Conservation (phyloP, 2,888 invertebrate species). For the Hipparchia semele region DNA sequence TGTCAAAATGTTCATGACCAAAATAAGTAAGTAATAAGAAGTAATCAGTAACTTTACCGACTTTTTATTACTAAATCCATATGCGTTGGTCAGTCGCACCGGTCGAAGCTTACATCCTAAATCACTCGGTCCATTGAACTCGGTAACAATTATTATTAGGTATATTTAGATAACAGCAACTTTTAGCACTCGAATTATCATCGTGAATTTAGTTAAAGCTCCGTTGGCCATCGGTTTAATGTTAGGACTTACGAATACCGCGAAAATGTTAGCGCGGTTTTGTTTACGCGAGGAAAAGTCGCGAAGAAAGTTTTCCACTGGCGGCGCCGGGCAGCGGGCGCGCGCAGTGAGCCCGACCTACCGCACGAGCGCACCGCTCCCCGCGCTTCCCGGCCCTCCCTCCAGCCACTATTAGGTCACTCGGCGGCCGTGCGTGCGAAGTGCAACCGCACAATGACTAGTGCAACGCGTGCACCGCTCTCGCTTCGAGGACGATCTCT, state of each 20-base stretch:
- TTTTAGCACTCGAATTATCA: constrained; percentile 26
- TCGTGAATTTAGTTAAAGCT: constrained; percentile 13
- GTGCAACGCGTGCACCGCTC: constrained; percentile 82
- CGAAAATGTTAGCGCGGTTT: constrained; percentile 65
- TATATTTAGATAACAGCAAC: constrained; percentile 14
- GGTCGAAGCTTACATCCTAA: constrained; percentile 64
- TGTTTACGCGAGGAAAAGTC: constrained; percentile 79
- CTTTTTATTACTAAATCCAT: constrained; percentile 81
- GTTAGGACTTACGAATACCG: constrained; percentile 48
- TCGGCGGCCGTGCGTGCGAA: constrained; percentile 79
- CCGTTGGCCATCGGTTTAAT: constrained; percentile 26
- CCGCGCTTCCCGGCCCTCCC: constrained; percentile 80
- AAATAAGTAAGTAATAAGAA: constrained; percentile 31
- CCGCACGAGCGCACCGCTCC: constrained; percentile 75
- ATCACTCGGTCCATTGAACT: constrained; percentile 40
- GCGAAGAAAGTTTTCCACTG: constrained; percentile 80
- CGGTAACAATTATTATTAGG: constrained; percentile 15
- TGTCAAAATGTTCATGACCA: neutral
- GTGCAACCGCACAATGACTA: constrained; percentile 80
- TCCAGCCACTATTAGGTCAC: constrained; percentile 82
- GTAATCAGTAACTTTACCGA: constrained; percentile 74
- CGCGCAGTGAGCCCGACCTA: constrained; percentile 82
- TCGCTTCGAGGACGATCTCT: constrained; percentile 83
- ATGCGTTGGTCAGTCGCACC: constrained; percentile 67
- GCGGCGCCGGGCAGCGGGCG: constrained; percentile 65